These are phyloP conservation scores for Coenonympha glycerion DNA, from an alignment of 2,888 invertebrate genomes.

Conservation along the genomic window DNA sequence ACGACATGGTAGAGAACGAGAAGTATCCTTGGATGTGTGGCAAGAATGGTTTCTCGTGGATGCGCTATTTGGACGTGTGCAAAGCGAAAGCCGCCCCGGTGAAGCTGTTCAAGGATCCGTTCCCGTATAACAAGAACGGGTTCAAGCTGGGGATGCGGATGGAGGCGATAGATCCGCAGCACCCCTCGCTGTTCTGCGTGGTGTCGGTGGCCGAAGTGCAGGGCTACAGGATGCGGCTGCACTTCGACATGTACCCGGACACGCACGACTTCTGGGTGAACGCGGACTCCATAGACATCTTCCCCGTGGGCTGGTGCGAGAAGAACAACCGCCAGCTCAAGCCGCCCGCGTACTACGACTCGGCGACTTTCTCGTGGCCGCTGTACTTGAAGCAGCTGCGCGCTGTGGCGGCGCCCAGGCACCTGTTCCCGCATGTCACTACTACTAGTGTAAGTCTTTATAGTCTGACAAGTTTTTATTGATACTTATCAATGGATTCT, in stretches of 20 bases:
- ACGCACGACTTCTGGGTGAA: conserved; percentile 96
- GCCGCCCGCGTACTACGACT: conserved; percentile 82
- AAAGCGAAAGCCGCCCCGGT: conserved; percentile 84
- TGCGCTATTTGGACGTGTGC: conserved; percentile 82
- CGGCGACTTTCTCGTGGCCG: conserved; percentile 85
- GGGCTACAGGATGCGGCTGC: conserved; percentile 89
- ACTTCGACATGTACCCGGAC: conserved; percentile 93
- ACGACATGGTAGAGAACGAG: conserved; percentile 54
- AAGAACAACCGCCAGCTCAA: conserved; percentile 85
- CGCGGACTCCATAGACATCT: conserved; percentile 92
- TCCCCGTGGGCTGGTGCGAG: conserved; percentile 95
- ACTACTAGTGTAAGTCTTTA: conserved; percentile 72
- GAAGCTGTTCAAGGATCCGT: conserved; percentile 86
- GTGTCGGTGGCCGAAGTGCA: conserved; percentile 87
- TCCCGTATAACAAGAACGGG: conserved; percentile 84
- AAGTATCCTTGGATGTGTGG: conserved; percentile 82
- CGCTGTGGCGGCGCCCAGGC: conserved; percentile 84
- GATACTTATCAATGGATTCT: too few relatives aligned
- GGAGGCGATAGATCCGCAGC: conserved; percentile 95
- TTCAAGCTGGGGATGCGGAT: conserved; percentile 91
- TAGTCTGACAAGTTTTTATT: too few relatives aligned
- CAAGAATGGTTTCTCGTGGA: conserved; percentile 86
- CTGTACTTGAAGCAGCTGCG: conserved; percentile 86
- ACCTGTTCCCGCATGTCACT: conserved; percentile 82
- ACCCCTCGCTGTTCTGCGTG: conserved; percentile 92